These are phyloP conservation scores for Cacatua alba DNA, from an alignment of 2,113 vertebrate genomes.

Conservation along the genomic window DNA sequence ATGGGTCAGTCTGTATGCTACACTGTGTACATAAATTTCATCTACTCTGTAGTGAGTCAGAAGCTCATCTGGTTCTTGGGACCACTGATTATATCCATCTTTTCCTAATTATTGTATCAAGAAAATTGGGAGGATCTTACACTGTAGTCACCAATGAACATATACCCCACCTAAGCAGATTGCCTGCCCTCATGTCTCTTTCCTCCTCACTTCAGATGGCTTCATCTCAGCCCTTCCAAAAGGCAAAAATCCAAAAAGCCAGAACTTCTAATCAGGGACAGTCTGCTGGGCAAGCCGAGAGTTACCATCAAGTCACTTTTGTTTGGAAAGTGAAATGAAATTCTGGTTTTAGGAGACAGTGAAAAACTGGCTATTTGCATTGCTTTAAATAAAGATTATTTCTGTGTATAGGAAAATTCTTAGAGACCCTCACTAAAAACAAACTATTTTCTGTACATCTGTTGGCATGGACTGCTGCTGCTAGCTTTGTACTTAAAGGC, in stretches of 20 bases:
- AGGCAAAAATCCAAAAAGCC: not conserved
- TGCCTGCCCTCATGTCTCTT: not conserved
- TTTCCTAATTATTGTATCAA: not conserved
- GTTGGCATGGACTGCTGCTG: not conserved
- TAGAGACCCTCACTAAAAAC: not conserved
- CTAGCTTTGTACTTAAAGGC: not conserved
- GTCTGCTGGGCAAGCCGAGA: not conserved
- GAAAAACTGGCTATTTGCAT: not conserved
- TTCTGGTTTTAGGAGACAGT: not conserved
- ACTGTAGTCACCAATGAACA: not conserved
- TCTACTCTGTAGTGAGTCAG: not conserved
- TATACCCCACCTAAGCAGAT: not conserved
- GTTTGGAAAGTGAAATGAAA: not conserved
- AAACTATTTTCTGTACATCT: not conserved
- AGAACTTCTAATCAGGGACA: not conserved
- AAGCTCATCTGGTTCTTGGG: not conserved
- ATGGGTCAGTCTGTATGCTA: not conserved
- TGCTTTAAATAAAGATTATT: not conserved
- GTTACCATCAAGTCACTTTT: not conserved
- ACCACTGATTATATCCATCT: not conserved
- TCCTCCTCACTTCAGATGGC: not conserved
- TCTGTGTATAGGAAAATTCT: not conserved
- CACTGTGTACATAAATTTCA: not conserved
- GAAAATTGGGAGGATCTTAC: not conserved
- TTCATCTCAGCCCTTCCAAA: not conserved